Percentiles rank a stretch among this genome's conserved stretches.
Conservation (phyloP, 2,797 vertebrate genomes). For the Girardinus metallicus region DNA sequence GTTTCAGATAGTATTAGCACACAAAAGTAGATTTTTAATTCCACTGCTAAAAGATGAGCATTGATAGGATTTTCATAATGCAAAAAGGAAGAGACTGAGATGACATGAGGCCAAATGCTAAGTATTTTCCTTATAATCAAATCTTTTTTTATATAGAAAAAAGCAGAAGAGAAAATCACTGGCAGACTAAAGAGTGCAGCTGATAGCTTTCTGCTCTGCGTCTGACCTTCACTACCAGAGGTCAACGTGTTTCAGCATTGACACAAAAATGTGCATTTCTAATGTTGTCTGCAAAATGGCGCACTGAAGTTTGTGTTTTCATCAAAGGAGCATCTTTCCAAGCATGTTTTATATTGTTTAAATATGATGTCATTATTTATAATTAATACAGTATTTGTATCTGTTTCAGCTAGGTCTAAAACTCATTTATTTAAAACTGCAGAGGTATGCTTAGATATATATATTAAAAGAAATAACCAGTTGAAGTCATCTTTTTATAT, state of each 20-base stretch:
- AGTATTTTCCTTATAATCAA: neutral
- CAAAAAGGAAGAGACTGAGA: neutral
- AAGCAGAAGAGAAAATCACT: neutral
- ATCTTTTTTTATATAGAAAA: neutral
- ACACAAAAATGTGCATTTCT: neutral
- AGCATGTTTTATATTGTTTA: neutral
- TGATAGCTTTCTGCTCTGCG: slow-evolving; percentile 41
- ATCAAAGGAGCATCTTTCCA: neutral
- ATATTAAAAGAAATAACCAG: neutral
- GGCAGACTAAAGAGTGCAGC: slow-evolving; percentile 40
- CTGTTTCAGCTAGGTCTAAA: neutral
- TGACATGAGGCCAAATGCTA: neutral
- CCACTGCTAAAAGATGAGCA: neutral
- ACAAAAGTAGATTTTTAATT: neutral
- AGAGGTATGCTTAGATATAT: neutral
- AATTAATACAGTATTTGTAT: neutral
- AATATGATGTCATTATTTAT: neutral
- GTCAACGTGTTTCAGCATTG: slow-evolving; percentile 41
- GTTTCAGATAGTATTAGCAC: neutral
- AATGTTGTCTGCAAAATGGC: neutral
- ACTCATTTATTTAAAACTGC: neutral
- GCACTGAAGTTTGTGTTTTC: neutral
- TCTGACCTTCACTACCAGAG: slow-evolving; percentile 20
- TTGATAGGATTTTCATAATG: neutral
- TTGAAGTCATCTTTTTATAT: neutral